Evolutionary conservation across 2,888 invertebrate genomes (phyloP), one percentile per base, ranked within the genome.

Genomic region (Polydrusus pterygomalis): DNA sequence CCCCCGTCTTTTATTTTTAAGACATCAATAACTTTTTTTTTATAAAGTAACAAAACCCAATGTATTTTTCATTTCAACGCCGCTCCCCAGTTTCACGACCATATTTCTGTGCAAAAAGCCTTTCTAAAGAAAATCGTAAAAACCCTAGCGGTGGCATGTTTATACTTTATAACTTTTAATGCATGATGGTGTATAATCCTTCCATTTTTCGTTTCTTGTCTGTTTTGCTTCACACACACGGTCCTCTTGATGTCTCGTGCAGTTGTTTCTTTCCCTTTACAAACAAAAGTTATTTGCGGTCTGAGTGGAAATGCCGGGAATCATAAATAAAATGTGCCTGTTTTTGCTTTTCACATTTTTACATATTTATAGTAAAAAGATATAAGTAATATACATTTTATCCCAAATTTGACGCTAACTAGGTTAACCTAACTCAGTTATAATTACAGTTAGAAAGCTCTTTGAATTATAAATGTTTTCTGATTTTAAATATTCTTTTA

Each of bases 81-180:
- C 10, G 34, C 34, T 60, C 17, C 38, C 60, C 40, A 38, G 60
- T 45, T 64, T 45, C n/a, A 25, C 17, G 43, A 20, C 43, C 17
- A 64, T n/a, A 45, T 64, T 64, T 64, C n/a, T 64, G 64, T 45
- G 47, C 15, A 20, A 25, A 40, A 64, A 64, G n/a, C 43, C 64
- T 45, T 25, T 45, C 20, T 30, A 64, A 68, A 25, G 68, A 54
- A 56, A 70, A 15, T 30, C 58, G 70, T 45, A 43, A 60, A 68
- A 70, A 58, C 67, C 17, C 70, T 18, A 34, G 30, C 30, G 18
- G 47, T 40, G 60, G 13, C 60, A 56, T 60, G 34, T 60, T 60
- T 70, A 70, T 70, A 68, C 68, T 68, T 68, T 68, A 68, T 68
- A 38, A 54, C 56, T 45, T 69, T 69, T 69, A 69, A 69, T 69